These are phyloP conservation scores for Fregata magnificens DNA, from an alignment of 2,113 vertebrate genomes.

Conservation along the genomic window DNA sequence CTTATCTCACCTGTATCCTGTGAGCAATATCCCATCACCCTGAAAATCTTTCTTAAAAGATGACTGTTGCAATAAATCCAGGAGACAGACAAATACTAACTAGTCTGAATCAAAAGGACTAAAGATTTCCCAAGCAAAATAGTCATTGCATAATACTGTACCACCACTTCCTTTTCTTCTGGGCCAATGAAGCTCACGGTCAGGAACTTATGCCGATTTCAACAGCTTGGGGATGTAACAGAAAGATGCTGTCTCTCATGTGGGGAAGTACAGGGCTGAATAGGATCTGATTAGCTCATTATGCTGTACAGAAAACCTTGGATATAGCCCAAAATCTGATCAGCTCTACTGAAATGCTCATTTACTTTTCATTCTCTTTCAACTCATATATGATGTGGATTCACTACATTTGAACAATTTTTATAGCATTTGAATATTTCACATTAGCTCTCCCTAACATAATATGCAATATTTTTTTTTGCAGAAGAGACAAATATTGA, in stretches of 20 bases:
- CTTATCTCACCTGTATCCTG: neutral
- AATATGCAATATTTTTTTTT: neutral
- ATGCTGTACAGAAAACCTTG: neutral
- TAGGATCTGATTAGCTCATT: neutral
- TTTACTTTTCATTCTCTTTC: neutral
- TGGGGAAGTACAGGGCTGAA: neutral
- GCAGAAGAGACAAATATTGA: neutral
- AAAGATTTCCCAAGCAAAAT: neutral
- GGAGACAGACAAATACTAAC: neutral
- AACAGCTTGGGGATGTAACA: neutral
- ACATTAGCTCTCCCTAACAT: neutral
- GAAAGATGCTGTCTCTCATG: neutral
- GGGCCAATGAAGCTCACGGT: neutral
- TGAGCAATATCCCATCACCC: neutral
- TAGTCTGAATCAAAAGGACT: neutral
- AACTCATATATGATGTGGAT: neutral
- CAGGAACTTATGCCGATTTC: neutral
- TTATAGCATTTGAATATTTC: neutral
- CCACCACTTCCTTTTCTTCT: neutral
- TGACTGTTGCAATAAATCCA: neutral
- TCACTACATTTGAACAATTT: neutral
- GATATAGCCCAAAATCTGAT: neutral
- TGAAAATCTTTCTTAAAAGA: neutral
- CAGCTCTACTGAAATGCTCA: neutral
- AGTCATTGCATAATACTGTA: neutral